Evolutionary conservation across 2,113 vertebrate genomes (phyloP).

Genomic region (Okapia johnstoni): DNA sequence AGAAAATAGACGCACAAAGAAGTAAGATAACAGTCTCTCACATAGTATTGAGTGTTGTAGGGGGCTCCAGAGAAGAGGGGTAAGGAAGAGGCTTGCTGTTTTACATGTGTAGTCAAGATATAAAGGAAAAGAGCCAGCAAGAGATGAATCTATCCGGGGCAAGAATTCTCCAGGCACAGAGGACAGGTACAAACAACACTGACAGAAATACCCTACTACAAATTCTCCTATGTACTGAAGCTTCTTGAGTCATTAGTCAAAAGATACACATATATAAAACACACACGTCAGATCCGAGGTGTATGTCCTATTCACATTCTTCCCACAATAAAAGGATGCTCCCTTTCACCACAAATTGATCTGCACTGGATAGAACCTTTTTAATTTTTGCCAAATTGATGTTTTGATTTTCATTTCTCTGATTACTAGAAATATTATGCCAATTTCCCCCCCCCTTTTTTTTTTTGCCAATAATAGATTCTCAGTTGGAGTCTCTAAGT

Average conservation of each 20-base stretch:
- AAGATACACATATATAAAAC: background rate
- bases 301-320: background rate
- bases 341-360: background rate
- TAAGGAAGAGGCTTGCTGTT: background rate
- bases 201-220: background rate
- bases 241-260: background rate
- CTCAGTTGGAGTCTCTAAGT: background rate
- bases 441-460: rapidly evolving
- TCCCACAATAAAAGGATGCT: background rate
- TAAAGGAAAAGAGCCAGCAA: background rate
- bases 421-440: background rate
- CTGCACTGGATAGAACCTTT: background rate
- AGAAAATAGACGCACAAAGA: background rate
- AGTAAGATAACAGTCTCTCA: background rate
- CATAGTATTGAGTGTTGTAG: background rate
- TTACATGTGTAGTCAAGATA: background rate
- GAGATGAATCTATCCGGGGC: background rate
- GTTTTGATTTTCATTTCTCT: background rate
- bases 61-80: background rate
- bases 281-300: background rate
- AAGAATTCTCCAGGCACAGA: background rate
- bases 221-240: background rate
- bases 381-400: background rate
- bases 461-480: background rate
- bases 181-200: background rate